A percentile compares a stretch with the other conserved stretches of the same genome.
These are phyloP conservation scores for Chloromyia formosa DNA, from an alignment of 2,888 invertebrate genomes.

Conservation along the genomic window DNA sequence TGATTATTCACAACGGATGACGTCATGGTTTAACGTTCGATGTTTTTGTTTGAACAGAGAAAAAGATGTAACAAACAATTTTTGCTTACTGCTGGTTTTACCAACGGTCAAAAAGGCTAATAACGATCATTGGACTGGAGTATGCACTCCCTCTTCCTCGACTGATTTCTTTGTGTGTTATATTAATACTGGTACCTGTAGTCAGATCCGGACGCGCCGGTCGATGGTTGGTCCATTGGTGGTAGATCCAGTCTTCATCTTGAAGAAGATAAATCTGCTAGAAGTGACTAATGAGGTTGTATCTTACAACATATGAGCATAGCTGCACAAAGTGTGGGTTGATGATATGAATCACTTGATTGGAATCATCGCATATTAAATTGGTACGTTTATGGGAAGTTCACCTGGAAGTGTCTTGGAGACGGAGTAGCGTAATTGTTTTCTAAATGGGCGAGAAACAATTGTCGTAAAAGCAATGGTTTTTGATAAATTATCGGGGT, in stretches of 20 bases:
- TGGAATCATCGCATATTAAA: slow-evolving; percentile 14
- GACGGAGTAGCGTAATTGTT: neutral
- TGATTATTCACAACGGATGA: neutral
- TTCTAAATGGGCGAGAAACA: too few relatives aligned
- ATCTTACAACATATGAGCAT: slow-evolving; percentile 10
- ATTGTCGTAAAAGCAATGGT: too few relatives aligned
- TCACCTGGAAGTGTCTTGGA: neutral
- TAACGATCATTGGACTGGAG: slow-evolving; percentile 8
- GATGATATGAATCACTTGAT: slow-evolving; percentile 28
- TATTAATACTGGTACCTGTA: too few relatives aligned
- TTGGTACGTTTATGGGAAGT: neutral
- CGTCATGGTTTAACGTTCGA: slow-evolving; percentile 27
- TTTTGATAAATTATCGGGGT: too few relatives aligned
- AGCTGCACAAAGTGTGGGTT: slow-evolving; percentile 22
- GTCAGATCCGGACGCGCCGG: neutral
- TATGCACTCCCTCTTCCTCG: neutral
- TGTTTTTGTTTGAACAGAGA: neutral
- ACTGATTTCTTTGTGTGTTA: slow-evolving; percentile 8
- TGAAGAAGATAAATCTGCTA: slow-evolving; percentile 30
- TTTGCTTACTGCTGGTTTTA: neutral
- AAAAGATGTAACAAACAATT: neutral
- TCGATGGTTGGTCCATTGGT: neutral
- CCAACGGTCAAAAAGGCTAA: slow-evolving; percentile 12
- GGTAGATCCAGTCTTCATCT: neutral
- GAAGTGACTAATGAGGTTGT: slow-evolving; percentile 36